Percentiles rank a stretch among this genome's conserved stretches.
These are phyloP conservation scores for Maccullochella peelii DNA, from an alignment of 2,113 vertebrate genomes.

Conservation along the genomic window DNA sequence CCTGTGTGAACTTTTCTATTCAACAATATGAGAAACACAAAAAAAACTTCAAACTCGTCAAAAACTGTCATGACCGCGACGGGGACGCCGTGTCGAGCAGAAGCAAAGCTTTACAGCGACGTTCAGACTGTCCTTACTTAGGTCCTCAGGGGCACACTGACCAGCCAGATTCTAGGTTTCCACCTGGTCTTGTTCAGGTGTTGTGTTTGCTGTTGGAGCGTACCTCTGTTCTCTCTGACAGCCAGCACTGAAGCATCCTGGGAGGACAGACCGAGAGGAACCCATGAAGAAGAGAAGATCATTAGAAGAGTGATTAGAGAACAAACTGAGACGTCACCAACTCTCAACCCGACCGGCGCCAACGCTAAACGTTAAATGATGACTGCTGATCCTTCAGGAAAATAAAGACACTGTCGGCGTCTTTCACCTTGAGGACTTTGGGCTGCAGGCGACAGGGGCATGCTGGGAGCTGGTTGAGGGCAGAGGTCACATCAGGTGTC, in stretches of 20 bases:
- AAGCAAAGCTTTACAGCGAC: too few species aligned
- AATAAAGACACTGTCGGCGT: fast-evolving
- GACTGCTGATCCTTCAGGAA: background rate
- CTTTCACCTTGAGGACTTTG: constrained; percentile 91
- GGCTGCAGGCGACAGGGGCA: constrained; percentile 95
- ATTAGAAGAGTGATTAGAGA: background rate
- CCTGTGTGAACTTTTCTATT: too few species aligned
- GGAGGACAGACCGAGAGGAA: constrained; percentile 25
- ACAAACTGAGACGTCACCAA: background rate
- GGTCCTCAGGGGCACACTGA: too few species aligned
- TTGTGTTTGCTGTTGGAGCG: background rate
- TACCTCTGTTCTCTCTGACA: constrained; percentile 93
- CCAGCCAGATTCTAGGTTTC: too few species aligned
- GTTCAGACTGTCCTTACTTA: too few species aligned
- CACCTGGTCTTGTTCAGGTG: background rate
- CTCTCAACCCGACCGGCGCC: too few species aligned
- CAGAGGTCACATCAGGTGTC: constrained; percentile 91
- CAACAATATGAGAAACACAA: too few species aligned
- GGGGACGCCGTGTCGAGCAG: too few species aligned
- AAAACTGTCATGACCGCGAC: too few species aligned
- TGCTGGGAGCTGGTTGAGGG: constrained; percentile 94
- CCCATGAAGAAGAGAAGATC: background rate
- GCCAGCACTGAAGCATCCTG: constrained; percentile 91
- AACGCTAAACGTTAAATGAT: too few species aligned
- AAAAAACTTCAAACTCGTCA: too few species aligned